phyloP scores from a whole-genome alignment of 2,888 invertebrate species.

The Coelopa pilipes region DNA sequence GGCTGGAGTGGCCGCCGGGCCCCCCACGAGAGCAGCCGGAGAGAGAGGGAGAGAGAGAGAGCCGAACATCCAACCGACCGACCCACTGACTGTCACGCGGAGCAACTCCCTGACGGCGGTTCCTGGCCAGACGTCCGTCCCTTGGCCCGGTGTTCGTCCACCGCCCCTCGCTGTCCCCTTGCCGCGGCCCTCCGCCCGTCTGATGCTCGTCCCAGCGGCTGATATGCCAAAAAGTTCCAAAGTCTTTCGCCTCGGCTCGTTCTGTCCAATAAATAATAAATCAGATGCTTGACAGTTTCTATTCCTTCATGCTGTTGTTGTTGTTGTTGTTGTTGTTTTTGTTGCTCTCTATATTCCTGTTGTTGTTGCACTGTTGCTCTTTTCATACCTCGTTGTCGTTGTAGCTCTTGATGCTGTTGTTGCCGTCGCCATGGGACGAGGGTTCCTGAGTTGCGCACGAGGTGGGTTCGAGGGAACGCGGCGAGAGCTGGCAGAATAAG shows the following conservation, averaged over 20 bases:
- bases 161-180: background rate
- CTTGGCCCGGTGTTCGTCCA: too few species aligned
- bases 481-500: too few species aligned
- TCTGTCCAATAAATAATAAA: constrained; percentile 26
- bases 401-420: background rate
- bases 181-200: constrained; percentile 1
- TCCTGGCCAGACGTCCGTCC: too few species aligned
- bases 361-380: background rate
- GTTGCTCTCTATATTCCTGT: constrained; percentile 14
- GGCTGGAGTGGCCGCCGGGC: too few species aligned
- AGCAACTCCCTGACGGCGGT: too few species aligned
- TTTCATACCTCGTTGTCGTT: background rate
- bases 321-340: too few species aligned
- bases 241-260: background rate
- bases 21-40: too few species aligned
- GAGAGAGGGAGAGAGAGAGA: too few species aligned
- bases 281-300: constrained; percentile 33
- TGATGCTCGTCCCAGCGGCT: constrained; percentile 8
- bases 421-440: too few species aligned
- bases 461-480: constrained; percentile 1
- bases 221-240: constrained; percentile 7
- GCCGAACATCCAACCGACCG: constrained; percentile 3
- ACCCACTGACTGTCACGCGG: too few species aligned
- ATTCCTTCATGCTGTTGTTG: too few species aligned
- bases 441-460: background rate